Base-by-base conservation (phyloP, 2,113 vertebrate genomes). In the Grammomys dolichurus region DNA sequence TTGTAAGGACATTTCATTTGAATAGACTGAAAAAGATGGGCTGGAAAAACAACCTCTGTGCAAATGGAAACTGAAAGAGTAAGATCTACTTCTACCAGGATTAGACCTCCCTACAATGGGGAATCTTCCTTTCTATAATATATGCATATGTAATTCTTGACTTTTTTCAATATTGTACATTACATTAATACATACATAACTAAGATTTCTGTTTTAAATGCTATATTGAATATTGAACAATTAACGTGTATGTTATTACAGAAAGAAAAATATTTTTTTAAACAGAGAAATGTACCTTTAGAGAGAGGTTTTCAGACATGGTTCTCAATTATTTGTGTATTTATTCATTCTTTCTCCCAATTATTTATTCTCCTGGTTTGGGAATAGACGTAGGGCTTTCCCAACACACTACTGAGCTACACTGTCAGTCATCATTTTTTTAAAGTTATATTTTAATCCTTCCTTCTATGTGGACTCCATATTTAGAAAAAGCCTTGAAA, bases 401-500 rank as follows among this genome's bases (percentile, higher is more conserved):
- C 20, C 5, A 12, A 48, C 12, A 1, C 8, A 19, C 48, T 60
- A 43, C n/a, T 16, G 3, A 78, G 19, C n/a, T 46, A 1, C 8
- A 58, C 70, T 14, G 10, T 33, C 33, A 80, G 51, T 13, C 31
- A 31, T 88, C 16, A 86, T 17, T 24, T 40, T 70, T 73, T 46
- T 65, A 24, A 69, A 87, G 28, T 4, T 2, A 48, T 43, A 31
- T 43, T 11, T n/a, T 95, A 63, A 2, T 46, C 1, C 33, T 89
- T 91, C 1, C 4, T 78, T 36, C 46, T 84, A 58, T 80, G 9
- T 65, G 46, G 20, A 85, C 4, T 20, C 36, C 40, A 69, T 16
- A 89, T 87, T 95, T 89, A 93, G 77, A 67, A 92, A 90, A 63
- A 95, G 5, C 82, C 36, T 67, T 20, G 51, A 67, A 13, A 60